Percentiles rank a stretch among this genome's conserved stretches.
These are phyloP conservation scores for Oconnorella tubifera DNA, from an alignment of 2,888 invertebrate genomes.

Conservation along the genomic window DNA sequence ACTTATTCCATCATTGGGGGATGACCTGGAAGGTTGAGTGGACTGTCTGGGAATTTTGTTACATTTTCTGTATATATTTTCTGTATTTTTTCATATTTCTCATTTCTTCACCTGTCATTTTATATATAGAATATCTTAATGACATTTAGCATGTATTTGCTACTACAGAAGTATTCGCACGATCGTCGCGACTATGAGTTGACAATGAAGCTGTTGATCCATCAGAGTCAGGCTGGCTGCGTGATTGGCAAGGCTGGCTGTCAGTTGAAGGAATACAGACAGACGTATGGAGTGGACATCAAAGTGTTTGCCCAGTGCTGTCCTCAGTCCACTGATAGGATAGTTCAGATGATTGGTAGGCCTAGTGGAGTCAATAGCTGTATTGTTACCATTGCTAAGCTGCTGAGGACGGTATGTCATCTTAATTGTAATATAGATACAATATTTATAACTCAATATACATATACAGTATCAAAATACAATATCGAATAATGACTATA, in stretches of 20 bases:
- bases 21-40: too few relatives aligned
- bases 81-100: too few relatives aligned
- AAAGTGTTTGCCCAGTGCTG: conserved; percentile 24
- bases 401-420: conserved; percentile 20
- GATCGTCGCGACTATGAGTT: conserved; percentile 1
- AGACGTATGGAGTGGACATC: conserved; percentile 18
- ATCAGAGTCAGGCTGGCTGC: conserved; percentile 26
- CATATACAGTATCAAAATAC: too few relatives aligned
- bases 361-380: conserved; percentile 15
- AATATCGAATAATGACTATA: too few relatives aligned
- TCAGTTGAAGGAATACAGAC: conserved; percentile 23
- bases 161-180: too few relatives aligned
- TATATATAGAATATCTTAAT: too few relatives aligned
- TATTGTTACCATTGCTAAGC: conserved; percentile 12
- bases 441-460: not conserved
- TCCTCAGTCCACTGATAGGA: conserved; percentile 19
- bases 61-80: too few relatives aligned
- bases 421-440: not conserved
- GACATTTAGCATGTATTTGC: too few relatives aligned
- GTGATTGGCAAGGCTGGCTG: conserved; percentile 25
- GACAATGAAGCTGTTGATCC: conserved; percentile 21
- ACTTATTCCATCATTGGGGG: too few relatives aligned
- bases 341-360: conserved; percentile 18
- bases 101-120: too few relatives aligned
- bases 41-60: too few relatives aligned